Percentiles rank a stretch among this genome's conserved stretches.
phyloP scores from a whole-genome alignment of 2,888 invertebrate genomes.

The Nowickia ferox region DNA sequence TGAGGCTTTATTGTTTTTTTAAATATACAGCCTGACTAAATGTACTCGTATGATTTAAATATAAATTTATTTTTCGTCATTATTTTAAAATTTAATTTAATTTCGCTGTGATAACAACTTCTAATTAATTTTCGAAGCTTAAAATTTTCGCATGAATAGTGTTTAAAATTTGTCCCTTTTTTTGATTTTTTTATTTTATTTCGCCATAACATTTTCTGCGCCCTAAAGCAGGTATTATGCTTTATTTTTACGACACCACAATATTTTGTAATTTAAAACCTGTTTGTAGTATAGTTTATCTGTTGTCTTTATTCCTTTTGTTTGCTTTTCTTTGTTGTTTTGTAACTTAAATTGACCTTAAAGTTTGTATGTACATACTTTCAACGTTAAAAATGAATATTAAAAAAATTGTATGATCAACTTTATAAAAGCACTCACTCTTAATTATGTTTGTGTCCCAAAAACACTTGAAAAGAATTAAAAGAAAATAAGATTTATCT shows the following conservation, averaged over 20 bases:
- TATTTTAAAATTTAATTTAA: neutral
- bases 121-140: neutral
- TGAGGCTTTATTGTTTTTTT: neutral
- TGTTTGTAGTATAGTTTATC: neutral
- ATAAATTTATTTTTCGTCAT: too few species aligned
- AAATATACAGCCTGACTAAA: neutral
- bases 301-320: neutral
- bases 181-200: too few species aligned
- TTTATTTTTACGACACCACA: neutral
- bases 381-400: neutral
- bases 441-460: slow-evolving; percentile 1
- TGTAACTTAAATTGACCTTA: neutral
- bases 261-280: neutral
- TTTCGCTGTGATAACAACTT: too few species aligned
- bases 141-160: neutral
- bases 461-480: neutral
- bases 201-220: neutral
- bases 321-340: neutral
- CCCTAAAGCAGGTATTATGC: neutral
- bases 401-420: neutral
- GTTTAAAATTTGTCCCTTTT: neutral
- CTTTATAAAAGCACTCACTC: neutral
- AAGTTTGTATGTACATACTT: neutral
- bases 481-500: neutral
- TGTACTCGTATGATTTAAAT: neutral